Evolutionary conservation across 2,888 invertebrate genomes (phyloP), one percentile per base, ranked within the genome.

Genomic region (Leptura quadrifasciata): DNA sequence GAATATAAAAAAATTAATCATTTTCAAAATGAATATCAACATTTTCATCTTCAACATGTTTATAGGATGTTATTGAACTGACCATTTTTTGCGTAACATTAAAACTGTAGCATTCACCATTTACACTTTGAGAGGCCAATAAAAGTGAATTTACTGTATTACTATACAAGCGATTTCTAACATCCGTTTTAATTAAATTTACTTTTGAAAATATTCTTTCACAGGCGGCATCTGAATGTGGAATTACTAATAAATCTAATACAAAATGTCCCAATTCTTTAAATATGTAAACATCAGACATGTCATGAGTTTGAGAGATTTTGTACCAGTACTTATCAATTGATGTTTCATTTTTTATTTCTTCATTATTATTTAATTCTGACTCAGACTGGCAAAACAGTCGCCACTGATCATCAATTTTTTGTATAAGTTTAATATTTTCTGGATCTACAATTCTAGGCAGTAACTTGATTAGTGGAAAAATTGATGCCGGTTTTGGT

Each of bases 21-120:
- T 20, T 35, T 57, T 71, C 61, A 61, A 71, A 71, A 61, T 71
- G 21, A 61, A 71, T 71, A 61, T 72, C 47, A 70, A 70, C 60
- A 70, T 60, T 70, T 72, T 63, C 72, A 61, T 71, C 63, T 52
- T 72, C 31, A n/a, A 31, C 27, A 17, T 72, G 63, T 52, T 72
- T 72, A 72, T 63, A 72, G n/a, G 27, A 31, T 0, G 72, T 54
- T 63, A 72, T 63, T 54, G 55, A 72, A 61, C 12, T 63, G 17
- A 72, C 52, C 61, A 72, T 72, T 35, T 72, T 21, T 17, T 72
- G 18, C 17, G 72, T 72, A 17, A 52, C 63, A 61, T 72, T 61
- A 63, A 72, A 63, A 27, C 27, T 72, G 21, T 54, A 18, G 72
- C 63, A 72, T 63, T 72, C 54, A 20, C 72, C 72, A 55, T 72